Conservation (phyloP, 2,888 invertebrate genomes). For the Drosophila testacea region DNA sequence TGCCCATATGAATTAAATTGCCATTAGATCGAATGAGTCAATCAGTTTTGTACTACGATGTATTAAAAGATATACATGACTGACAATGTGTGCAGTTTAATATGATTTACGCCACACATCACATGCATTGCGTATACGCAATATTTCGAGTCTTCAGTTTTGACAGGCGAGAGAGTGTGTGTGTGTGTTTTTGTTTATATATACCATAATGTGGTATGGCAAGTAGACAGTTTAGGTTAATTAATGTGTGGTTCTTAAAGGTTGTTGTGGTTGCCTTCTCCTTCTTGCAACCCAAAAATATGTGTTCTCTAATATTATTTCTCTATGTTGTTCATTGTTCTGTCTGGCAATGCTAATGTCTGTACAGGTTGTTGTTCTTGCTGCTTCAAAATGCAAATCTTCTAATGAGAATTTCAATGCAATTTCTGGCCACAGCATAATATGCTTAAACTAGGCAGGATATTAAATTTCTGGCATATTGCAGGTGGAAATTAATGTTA, state of each 20-base stretch:
- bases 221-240: constrained; percentile 43
- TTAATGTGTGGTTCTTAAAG: constrained; percentile 66
- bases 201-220: constrained; percentile 17
- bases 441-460: constrained; percentile 5
- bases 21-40: constrained; percentile 47
- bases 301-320: neutral
- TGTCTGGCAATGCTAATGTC: neutral
- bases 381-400: constrained; percentile 8
- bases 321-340: neutral
- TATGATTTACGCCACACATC: constrained; percentile 42
- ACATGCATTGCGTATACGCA: constrained; percentile 46
- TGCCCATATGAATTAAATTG: constrained; percentile 41
- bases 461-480: constrained; percentile 11
- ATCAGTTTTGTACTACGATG: constrained; percentile 39
- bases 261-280: constrained; percentile 51
- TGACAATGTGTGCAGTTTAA: constrained; percentile 17
- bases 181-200: neutral
- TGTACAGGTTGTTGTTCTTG: neutral
- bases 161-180: constrained; percentile 5
- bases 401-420: constrained; percentile 13
- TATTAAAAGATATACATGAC: neutral
- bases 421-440: constrained; percentile 9
- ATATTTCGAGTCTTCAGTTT: constrained; percentile 40
- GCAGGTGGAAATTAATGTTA: constrained; percentile 4
- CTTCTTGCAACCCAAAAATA: neutral